phyloP scores from a whole-genome alignment of 1,140 invertebrate species.

The Tyrophagus putrescentiae region DNA sequence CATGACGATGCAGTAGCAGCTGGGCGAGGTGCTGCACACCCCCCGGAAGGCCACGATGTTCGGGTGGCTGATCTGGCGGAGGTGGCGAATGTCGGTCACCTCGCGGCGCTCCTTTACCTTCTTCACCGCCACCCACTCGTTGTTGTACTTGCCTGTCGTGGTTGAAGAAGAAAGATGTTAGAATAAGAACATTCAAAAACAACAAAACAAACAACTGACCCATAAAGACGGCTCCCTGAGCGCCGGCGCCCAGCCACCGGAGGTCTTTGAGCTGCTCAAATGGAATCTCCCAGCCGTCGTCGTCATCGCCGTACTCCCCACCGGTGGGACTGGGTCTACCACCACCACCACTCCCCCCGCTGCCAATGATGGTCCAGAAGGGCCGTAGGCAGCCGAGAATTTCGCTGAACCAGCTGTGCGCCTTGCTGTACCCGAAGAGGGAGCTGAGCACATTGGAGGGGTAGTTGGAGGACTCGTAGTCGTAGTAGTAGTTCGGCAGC shows the following conservation, averaged over 20 bases:
- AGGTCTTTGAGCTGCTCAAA: slow-evolving; percentile 82
- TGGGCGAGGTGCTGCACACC: slow-evolving; percentile 70
- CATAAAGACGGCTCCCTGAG: slow-evolving; percentile 87
- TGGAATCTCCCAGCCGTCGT: slow-evolving; percentile 77
- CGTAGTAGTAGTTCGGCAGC: too few relatives aligned
- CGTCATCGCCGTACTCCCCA: slow-evolving; percentile 23
- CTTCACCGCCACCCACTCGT: slow-evolving; percentile 74
- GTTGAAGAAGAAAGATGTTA: not conserved
- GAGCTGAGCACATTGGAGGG: not conserved
- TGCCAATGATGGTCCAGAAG: slow-evolving; percentile 66
- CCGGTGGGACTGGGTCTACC: slow-evolving; percentile 43
- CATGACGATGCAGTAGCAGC: slow-evolving; percentile 91
- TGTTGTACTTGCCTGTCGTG: slow-evolving; percentile 40
- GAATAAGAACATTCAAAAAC: not conserved
- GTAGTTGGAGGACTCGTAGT: slow-evolving; percentile 8
- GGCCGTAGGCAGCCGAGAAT: slow-evolving; percentile 70
- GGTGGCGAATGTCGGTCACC: slow-evolving; percentile 82
- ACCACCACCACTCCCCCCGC: slow-evolving; percentile 51
- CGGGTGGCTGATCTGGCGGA: slow-evolving; percentile 34
- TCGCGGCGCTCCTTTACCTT: slow-evolving; percentile 84
- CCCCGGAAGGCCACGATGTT: slow-evolving; percentile 93
- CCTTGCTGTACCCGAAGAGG: slow-evolving; percentile 7
- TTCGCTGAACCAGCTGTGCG: slow-evolving; percentile 54
- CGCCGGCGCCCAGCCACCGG: slow-evolving; percentile 82
- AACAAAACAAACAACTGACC: slow-evolving; percentile 41